Evolutionary conservation across 1,140 invertebrate genomes (phyloP).

Genomic region (Drosophila neocordata): DNA sequence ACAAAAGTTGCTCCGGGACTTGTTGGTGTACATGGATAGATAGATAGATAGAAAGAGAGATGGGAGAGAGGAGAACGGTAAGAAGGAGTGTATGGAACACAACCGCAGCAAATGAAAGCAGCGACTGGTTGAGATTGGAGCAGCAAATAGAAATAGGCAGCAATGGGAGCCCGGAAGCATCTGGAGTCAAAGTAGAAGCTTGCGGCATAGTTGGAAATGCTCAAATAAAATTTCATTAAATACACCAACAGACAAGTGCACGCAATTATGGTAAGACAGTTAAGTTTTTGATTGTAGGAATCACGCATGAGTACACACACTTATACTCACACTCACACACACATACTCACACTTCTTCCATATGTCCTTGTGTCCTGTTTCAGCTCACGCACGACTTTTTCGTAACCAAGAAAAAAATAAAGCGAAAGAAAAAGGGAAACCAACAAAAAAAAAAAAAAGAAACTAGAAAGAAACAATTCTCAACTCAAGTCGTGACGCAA

Average conservation of each 20-base stretch:
- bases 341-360: neutral
- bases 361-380: constrained; percentile 8
- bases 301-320: constrained; percentile 77
- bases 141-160: neutral
- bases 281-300: constrained; percentile 81
- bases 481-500: constrained; percentile 72
- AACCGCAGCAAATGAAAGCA: constrained; percentile 55
- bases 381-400: constrained; percentile 3
- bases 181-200: neutral
- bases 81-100: neutral
- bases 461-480: constrained; percentile 69
- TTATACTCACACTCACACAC: constrained; percentile 6
- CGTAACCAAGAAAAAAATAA: too few species aligned
- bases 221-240: constrained; percentile 80
- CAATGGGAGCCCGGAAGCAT: neutral
- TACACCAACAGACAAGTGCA: constrained; percentile 80
- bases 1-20: constrained; percentile 71
- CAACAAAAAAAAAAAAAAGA: constrained; percentile 3
- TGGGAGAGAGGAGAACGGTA: neutral
- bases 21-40: neutral
- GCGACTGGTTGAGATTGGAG: constrained; percentile 54
- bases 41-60: neutral
- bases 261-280: constrained; percentile 80
- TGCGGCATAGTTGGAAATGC: constrained; percentile 35
- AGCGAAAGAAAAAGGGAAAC: too few species aligned